Conservation (phyloP, 1,140 invertebrate species). For the Cydia splendana region DNA sequence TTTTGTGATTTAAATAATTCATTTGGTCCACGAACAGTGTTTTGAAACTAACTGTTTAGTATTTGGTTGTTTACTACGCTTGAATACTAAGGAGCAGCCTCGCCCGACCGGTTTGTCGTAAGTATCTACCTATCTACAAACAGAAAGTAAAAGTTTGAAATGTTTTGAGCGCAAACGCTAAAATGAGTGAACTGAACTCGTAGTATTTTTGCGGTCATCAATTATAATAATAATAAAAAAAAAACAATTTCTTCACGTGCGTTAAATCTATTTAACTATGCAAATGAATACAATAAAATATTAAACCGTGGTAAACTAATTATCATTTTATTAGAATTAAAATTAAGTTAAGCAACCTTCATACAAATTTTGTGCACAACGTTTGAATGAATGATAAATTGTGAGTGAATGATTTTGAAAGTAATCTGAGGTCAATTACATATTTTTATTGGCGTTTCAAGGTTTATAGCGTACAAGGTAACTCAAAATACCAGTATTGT, state of each 20-base stretch:
- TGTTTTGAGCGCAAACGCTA: slow-evolving; percentile 12
- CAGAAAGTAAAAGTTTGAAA: slow-evolving; percentile 42
- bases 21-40: slow-evolving; percentile 23
- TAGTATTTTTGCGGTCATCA: neutral
- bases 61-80: slow-evolving; percentile 1
- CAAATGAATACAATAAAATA: slow-evolving; percentile 1
- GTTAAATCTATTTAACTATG: neutral
- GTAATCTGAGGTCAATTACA: slow-evolving; percentile 11
- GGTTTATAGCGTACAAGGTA: neutral
- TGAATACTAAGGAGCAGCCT: slow-evolving; percentile 27
- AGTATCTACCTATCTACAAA: slow-evolving; percentile 29
- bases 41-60: slow-evolving; percentile 13
- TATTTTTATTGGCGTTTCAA: slow-evolving; percentile 22
- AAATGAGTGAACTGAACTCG: neutral
- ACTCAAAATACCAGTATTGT: neutral
- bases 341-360: neutral
- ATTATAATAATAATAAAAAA: slow-evolving; percentile 1
- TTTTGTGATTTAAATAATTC: slow-evolving; percentile 10
- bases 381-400: slow-evolving; percentile 28
- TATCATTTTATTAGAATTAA: neutral
- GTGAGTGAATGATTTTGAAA: slow-evolving; percentile 21
- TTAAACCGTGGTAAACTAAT: neutral
- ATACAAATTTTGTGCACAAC: neutral
- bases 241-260: neutral
- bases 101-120: slow-evolving; percentile 41